Evolutionary conservation across 2,888 invertebrate species (phyloP).

Genomic region (Morpho achilles): DNA sequence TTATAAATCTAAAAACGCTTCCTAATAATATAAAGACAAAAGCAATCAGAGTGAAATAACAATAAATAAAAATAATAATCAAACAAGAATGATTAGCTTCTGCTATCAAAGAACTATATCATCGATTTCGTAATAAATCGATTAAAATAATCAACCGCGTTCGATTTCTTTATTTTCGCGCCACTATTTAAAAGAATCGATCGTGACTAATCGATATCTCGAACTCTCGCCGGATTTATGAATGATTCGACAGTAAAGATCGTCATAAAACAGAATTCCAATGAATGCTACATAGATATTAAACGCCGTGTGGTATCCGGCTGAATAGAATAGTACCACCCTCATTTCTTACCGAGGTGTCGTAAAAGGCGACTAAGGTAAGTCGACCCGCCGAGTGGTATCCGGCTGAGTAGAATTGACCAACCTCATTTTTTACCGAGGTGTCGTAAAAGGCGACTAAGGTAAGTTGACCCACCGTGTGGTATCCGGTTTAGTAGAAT

Average conservation of each 20-base stretch:
- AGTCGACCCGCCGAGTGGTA: too few relatives aligned
- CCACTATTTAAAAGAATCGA: slow-evolving; percentile 33
- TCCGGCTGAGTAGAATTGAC: too few relatives aligned
- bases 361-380: too few relatives aligned
- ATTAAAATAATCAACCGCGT: slow-evolving; percentile 23
- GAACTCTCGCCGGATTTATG: slow-evolving; percentile 54
- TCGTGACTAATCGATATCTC: slow-evolving; percentile 56
- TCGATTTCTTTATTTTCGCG: slow-evolving; percentile 27
- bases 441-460: too few relatives aligned
- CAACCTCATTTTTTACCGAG: too few relatives aligned
- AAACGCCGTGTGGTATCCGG: too few relatives aligned
- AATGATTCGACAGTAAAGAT: slow-evolving; percentile 50
- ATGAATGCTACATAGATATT: too few relatives aligned
- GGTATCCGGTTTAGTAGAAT: too few relatives aligned
- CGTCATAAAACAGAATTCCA: slow-evolving; percentile 27
- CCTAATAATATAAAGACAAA: slow-evolving; percentile 10
- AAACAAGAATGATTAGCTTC: slow-evolving; percentile 16
- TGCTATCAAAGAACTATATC: slow-evolving; percentile 4
- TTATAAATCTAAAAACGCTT: neutral
- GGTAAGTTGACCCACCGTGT: too few relatives aligned
- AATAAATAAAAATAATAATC: slow-evolving; percentile 15
- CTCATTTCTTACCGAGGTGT: too few relatives aligned
- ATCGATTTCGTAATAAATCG: slow-evolving; percentile 17
- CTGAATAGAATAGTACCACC: too few relatives aligned
- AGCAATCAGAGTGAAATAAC: slow-evolving; percentile 11